Conservation (phyloP, 2,113 vertebrate species). For the Balaeniceps rex region DNA sequence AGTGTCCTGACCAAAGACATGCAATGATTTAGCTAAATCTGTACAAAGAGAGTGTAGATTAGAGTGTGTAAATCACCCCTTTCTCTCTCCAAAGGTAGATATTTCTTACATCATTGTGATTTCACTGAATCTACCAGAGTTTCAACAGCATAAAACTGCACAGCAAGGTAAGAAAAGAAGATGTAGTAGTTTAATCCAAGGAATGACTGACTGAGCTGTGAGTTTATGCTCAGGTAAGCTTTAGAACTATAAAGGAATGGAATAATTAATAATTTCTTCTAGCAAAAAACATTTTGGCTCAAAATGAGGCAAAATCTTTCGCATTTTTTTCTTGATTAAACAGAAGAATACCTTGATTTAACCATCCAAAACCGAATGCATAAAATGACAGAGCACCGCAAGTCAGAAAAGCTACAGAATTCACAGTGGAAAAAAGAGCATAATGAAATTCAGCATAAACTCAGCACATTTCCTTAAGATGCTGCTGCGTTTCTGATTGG, state of each 20-base stretch:
- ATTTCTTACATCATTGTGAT: not conserved
- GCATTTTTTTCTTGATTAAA: not conserved
- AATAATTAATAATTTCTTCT: not conserved
- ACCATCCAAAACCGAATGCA: constrained; percentile 29
- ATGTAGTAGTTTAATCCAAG: not conserved
- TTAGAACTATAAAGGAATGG: not conserved
- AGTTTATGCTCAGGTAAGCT: not conserved
- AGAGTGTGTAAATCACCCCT: not conserved
- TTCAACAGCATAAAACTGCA: not conserved
- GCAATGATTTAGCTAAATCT: not conserved
- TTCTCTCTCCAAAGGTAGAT: not conserved
- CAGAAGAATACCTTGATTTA: constrained; percentile 51
- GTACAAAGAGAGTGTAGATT: not conserved
- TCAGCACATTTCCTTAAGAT: not conserved
- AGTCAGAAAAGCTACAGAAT: constrained; percentile 41
- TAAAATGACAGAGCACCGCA: constrained; percentile 27
- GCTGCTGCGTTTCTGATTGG: not conserved
- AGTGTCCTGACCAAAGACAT: not conserved
- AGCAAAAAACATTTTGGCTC: constrained; percentile 6
- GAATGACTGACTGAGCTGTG: not conserved
- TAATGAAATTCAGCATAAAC: constrained; percentile 21
- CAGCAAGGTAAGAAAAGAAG: not conserved
- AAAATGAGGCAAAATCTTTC: constrained; percentile 14
- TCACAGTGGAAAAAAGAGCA: constrained; percentile 55
- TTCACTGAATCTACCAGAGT: not conserved